Percentiles rank a stretch among this genome's conserved stretches.
These are phyloP conservation scores for Eudorcas thomsonii DNA, from an alignment of 2,113 vertebrate species.

Conservation along the genomic window DNA sequence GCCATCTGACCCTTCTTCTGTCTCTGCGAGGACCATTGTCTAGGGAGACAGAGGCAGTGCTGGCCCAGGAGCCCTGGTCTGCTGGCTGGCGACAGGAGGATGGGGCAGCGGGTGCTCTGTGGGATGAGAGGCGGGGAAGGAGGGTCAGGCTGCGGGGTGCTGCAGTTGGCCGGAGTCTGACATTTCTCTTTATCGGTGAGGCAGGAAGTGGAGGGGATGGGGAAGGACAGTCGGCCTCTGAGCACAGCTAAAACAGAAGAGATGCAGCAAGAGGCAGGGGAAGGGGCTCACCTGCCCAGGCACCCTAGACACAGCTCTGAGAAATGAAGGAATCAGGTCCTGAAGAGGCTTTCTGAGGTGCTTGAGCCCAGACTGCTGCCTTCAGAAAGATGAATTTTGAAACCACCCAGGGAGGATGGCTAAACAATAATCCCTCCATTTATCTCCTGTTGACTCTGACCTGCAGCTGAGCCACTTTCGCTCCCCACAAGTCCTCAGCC, in stretches of 20 bases:
- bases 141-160: not conserved
- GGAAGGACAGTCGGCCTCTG: not conserved
- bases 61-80: not conserved
- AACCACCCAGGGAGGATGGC: not conserved
- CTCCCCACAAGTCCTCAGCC: not conserved
- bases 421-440: not conserved
- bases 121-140: not conserved
- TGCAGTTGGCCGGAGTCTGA: not conserved
- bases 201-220: not conserved
- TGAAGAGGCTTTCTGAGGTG: not conserved
- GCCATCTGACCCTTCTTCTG: not conserved
- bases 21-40: not conserved
- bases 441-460: not conserved
- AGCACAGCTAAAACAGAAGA: not conserved
- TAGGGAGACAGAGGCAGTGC: not conserved
- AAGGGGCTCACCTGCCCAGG: not conserved
- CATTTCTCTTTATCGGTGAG: not conserved
- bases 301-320: not conserved
- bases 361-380: not conserved
- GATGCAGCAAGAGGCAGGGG: not conserved
- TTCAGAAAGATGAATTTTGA: slow-evolving; percentile 24
- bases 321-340: not conserved
- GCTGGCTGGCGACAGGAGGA: not conserved
- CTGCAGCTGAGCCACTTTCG: not conserved
- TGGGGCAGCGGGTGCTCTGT: not conserved